Conservation (phyloP, 2,113 vertebrate species). For the Oryzias celebensis region DNA sequence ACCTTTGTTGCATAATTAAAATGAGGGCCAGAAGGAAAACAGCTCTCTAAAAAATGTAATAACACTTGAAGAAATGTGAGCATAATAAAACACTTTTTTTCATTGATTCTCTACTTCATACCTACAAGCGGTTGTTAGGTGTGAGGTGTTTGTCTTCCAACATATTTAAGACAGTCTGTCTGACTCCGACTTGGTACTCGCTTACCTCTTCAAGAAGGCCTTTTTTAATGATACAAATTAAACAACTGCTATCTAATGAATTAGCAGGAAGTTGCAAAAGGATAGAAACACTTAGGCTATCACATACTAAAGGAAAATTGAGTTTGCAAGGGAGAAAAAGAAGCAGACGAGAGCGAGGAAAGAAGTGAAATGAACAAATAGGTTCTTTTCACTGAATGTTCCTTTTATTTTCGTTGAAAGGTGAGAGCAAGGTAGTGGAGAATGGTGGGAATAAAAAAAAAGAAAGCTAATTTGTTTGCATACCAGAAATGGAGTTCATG, state of each 20-base stretch:
- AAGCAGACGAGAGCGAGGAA: conserved; percentile 23
- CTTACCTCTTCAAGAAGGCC: conserved; percentile 38
- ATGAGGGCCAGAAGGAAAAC: conserved; percentile 54
- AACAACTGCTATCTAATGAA: conserved; percentile 64
- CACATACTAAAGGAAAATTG: conserved; percentile 39
- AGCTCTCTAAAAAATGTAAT: conserved; percentile 53
- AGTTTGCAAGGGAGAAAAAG: conserved; percentile 38
- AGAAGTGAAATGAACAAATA: conserved; percentile 64
- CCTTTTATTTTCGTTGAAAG: conserved; percentile 46
- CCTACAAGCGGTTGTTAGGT: conserved; percentile 29
- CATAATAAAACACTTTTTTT: conserved; percentile 50
- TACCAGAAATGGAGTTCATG: conserved; percentile 68
- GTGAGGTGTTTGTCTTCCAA: conserved; percentile 39
- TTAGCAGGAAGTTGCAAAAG: conserved; percentile 36
- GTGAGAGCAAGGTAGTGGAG: conserved; percentile 37
- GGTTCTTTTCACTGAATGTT: conserved; percentile 67
- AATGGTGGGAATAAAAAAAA: background rate
- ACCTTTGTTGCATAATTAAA: conserved; percentile 79
- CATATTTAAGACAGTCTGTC: conserved; percentile 27
- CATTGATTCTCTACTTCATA: conserved; percentile 38
- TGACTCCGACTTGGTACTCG: conserved; percentile 43
- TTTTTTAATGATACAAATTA: conserved; percentile 65
- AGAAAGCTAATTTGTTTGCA: conserved; percentile 69
- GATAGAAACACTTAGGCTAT: conserved; percentile 38
- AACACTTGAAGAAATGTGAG: conserved; percentile 64